Percentiles rank a stretch among this genome's conserved stretches.
Evolutionary conservation across 2,888 invertebrate species (phyloP).

Genomic region (Galerucella nymphaeae): DNA sequence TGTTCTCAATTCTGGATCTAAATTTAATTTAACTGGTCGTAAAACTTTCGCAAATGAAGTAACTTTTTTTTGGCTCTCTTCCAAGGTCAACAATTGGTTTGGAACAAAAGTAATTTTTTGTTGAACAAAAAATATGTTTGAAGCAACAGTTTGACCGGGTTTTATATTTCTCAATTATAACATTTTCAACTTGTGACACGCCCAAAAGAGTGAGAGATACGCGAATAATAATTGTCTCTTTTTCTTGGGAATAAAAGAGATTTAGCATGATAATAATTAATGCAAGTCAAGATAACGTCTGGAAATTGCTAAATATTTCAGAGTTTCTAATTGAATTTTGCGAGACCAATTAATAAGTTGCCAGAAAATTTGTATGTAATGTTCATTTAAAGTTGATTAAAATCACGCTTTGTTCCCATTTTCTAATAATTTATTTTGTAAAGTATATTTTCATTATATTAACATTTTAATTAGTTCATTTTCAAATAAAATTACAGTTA

Average conservation of each 20-base stretch:
- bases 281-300: conserved; percentile 52
- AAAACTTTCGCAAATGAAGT: too few species aligned
- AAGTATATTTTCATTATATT: conserved; percentile 19
- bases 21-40: too few species aligned
- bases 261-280: conserved; percentile 50
- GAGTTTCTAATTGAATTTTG: conserved; percentile 58
- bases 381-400: conserved; percentile 52
- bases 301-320: conserved; percentile 57
- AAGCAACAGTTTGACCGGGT: too few species aligned
- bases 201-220: too few species aligned
- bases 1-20: too few species aligned
- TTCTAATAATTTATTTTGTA: conserved; percentile 35
- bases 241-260: conserved; percentile 37
- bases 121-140: too few species aligned
- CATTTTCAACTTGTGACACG: too few species aligned
- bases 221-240: neutral
- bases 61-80: too few species aligned
- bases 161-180: too few species aligned
- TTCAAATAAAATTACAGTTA: neutral
- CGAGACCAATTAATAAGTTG: conserved; percentile 59
- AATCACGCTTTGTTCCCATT: conserved; percentile 44
- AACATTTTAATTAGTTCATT: neutral
- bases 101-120: too few species aligned
- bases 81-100: too few species aligned
- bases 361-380: conserved; percentile 51